Evolutionary conservation across 37 sponge, comb jelly and placozoan genomes (phyloP).

Genomic region (Agelas oroides): DNA sequence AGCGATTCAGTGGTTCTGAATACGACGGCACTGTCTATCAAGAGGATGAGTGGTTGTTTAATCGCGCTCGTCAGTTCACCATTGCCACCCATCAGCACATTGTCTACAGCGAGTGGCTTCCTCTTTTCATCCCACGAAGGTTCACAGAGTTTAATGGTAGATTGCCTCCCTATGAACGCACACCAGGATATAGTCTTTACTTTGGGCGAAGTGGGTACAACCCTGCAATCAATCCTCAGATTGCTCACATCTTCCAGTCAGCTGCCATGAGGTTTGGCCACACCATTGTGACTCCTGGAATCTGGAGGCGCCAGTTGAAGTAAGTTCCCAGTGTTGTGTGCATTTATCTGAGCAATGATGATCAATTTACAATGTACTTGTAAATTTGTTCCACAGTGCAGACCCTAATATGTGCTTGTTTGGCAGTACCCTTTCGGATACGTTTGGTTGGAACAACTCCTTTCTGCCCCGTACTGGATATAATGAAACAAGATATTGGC

Average conservation of each 20-base stretch:
- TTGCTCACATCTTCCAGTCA: conserved; percentile 93
- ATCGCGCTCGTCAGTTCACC: conserved; percentile 90
- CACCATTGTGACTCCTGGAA: conserved; percentile 93
- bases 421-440: background rate
- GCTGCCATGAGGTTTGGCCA: conserved; percentile 97
- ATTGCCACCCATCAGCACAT: conserved; percentile 95
- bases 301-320: conserved; percentile 69
- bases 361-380: no score
- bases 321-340: conserved; percentile 34
- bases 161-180: conserved; percentile 11
- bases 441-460: no score
- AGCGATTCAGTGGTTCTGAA: background rate
- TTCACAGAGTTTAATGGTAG: background rate
- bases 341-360: no score
- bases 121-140: conserved; percentile 80
- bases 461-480: no score
- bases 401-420: background rate
- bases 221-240: conserved; percentile 83
- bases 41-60: conserved; percentile 92
- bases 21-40: conserved; percentile 6
- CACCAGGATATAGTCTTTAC: conserved; percentile 73
- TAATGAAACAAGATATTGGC: no score
- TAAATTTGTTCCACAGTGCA: background rate
- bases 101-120: conserved; percentile 88
- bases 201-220: conserved; percentile 74